A percentile compares a stretch with the other conserved stretches of the same genome.
phyloP scores from a whole-genome alignment of 2,888 invertebrate species.

The Heliconius erato region DNA sequence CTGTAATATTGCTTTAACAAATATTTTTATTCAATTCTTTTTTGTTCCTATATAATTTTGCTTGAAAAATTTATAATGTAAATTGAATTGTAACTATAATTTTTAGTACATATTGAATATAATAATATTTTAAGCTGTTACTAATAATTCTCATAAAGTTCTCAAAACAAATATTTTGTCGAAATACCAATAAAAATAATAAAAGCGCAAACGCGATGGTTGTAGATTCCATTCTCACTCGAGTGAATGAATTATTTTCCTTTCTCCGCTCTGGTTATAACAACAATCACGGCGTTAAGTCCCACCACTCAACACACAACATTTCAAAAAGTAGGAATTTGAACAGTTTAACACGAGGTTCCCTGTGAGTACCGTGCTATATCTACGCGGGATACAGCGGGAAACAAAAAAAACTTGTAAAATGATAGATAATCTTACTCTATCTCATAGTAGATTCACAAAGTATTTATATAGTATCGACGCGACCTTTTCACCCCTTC shows the following conservation, averaged over 20 bases:
- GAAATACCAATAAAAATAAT: too few species aligned
- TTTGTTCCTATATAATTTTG: not conserved
- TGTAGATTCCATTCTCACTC: too few species aligned
- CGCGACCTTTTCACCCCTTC: constrained; percentile 51
- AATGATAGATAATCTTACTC: not conserved
- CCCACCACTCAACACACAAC: not conserved
- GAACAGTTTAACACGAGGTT: not conserved
- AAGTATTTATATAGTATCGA: constrained; percentile 41
- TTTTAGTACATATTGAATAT: not conserved
- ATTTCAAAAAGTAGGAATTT: not conserved
- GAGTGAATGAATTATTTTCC: too few species aligned
- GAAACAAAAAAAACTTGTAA: not conserved
- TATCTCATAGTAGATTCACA: constrained; percentile 9
- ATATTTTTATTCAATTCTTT: not conserved
- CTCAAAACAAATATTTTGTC: too few species aligned
- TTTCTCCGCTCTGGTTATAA: too few species aligned
- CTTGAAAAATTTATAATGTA: not conserved
- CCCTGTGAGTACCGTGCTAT: not conserved
- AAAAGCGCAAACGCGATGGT: too few species aligned
- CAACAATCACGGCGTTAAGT: not conserved
- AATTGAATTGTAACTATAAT: not conserved
- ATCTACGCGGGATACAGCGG: not conserved
- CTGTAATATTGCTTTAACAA: constrained; percentile 1
- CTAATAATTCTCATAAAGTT: too few species aligned
- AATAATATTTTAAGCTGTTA: not conserved